These are phyloP conservation scores for Sialia sialis DNA, from an alignment of 2,113 vertebrate species.

Conservation along the genomic window DNA sequence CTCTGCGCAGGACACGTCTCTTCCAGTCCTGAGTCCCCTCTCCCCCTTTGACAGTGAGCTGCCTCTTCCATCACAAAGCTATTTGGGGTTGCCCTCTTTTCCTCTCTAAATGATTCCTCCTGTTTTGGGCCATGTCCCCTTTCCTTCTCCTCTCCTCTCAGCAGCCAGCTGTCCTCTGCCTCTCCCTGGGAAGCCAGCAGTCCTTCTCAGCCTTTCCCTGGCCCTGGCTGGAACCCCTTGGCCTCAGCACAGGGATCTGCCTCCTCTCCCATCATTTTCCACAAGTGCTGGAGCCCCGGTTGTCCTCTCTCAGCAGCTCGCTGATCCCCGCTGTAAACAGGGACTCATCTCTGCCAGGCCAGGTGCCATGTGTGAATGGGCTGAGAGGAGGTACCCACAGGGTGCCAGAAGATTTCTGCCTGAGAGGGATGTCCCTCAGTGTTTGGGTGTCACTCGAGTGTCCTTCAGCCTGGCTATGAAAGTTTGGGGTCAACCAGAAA, in stretches of 20 bases:
- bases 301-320: not conserved
- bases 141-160: not conserved
- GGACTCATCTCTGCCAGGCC: not conserved
- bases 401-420: not conserved
- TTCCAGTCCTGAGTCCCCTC: not conserved
- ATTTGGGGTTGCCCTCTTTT: not conserved
- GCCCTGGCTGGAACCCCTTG: not conserved
- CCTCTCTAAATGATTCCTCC: not conserved
- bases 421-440: fast-evolving
- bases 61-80: not conserved
- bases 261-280: not conserved
- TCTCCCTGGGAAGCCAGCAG: not conserved
- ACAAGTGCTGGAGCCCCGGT: not conserved
- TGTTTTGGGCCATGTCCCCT: not conserved
- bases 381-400: not conserved
- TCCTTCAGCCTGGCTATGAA: not conserved
- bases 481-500: not conserved
- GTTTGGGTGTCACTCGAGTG: fast-evolving
- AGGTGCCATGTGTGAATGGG: fast-evolving
- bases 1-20: not conserved
- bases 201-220: not conserved
- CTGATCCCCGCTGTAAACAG: not conserved
- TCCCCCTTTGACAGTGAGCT: not conserved
- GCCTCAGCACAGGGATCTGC: not conserved
- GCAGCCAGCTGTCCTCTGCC: not conserved